phyloP scores from a whole-genome alignment of 2,797 vertebrate genomes.

The Silurus aristotelis region DNA sequence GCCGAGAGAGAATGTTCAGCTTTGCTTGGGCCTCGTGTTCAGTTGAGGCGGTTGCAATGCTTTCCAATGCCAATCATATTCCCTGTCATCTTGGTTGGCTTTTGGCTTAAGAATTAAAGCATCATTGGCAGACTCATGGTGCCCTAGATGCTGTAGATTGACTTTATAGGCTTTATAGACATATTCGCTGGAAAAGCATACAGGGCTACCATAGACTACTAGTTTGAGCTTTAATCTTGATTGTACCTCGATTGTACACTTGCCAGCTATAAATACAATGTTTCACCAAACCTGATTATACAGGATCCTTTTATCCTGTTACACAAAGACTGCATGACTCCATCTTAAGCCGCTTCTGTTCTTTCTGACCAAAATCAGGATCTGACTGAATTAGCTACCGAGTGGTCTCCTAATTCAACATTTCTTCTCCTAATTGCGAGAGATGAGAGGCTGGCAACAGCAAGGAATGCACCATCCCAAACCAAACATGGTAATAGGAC shows the following conservation, averaged over 20 bases:
- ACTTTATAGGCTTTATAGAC: neutral
- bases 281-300: neutral
- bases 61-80: conserved; percentile 19
- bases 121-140: conserved; percentile 1
- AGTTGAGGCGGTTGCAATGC: conserved; percentile 2
- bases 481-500: conserved; percentile 36
- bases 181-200: neutral
- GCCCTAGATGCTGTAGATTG: neutral
- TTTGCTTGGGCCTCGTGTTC: conserved; percentile 19
- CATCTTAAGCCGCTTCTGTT: conserved; percentile 28
- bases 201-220: neutral
- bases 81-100: conserved; percentile 30
- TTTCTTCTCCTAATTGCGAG: conserved; percentile 21
- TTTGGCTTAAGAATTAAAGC: conserved; percentile 20
- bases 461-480: conserved; percentile 11
- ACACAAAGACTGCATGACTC: neutral
- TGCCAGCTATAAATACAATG: neutral
- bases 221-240: conserved; percentile 7
- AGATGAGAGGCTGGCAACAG: conserved; percentile 12
- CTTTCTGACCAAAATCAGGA: conserved; percentile 40
- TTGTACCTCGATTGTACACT: neutral
- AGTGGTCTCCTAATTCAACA: conserved; percentile 8
- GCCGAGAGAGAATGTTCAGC: conserved; percentile 30
- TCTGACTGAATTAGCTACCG: conserved; percentile 21
- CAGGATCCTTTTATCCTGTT: conserved; percentile 28